Conservation (phyloP, 2,797 vertebrate species). For the Tachyglossus aculeatus region DNA sequence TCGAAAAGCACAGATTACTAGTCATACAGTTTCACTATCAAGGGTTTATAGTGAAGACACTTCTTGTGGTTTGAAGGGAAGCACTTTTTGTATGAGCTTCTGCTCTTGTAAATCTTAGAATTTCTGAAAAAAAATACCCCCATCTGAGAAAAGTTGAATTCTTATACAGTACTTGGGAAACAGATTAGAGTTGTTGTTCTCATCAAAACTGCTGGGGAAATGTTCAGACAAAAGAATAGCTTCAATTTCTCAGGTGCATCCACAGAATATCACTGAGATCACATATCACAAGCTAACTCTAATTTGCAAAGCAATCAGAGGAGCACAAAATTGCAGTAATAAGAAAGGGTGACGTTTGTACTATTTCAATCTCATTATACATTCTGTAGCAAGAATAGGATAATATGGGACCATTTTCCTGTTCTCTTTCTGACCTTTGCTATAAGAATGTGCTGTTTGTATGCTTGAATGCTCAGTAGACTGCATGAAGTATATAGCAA, state of each 20-base stretch:
- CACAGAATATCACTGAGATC: background rate
- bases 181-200: background rate
- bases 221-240: constrained; percentile 2
- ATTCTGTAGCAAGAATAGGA: background rate
- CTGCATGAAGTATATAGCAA: background rate
- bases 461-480: background rate
- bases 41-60: background rate
- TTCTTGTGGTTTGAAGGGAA: background rate
- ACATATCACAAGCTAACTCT: background rate
- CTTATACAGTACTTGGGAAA: background rate
- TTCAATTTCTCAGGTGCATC: background rate
- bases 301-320: constrained; percentile 22
- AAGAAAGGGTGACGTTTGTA: background rate
- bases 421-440: background rate
- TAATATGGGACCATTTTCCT: background rate
- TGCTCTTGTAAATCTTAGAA: background rate
- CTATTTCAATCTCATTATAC: background rate
- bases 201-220: background rate
- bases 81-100: background rate
- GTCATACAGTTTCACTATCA: background rate
- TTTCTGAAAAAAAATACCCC: background rate
- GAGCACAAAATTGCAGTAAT: background rate
- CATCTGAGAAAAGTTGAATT: background rate
- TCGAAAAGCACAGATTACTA: background rate
- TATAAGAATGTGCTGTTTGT: background rate